Evolutionary conservation across 2,113 vertebrate species (phyloP).

Genomic region (Galemys pyrenaicus): DNA sequence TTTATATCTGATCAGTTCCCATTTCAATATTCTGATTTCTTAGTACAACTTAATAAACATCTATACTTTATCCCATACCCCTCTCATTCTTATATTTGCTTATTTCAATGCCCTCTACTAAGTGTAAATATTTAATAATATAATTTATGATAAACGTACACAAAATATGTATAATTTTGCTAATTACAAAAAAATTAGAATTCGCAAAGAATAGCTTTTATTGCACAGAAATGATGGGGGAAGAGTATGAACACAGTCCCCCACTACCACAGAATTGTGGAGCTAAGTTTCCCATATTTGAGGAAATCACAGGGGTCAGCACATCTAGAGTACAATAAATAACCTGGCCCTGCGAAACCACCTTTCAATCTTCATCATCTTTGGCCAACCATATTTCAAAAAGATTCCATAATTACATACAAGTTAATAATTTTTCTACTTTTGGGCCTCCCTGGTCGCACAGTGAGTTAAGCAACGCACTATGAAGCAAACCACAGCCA

Average conservation of each 20-base stretch:
- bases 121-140: not conserved
- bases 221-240: no score
- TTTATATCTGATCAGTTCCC: not conserved
- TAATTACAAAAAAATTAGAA: not conserved
- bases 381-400: not conserved
- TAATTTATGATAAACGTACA: slow-evolving; percentile 40
- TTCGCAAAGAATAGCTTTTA: slow-evolving; percentile 21
- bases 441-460: no score
- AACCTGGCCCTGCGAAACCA: no score
- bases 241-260: no score
- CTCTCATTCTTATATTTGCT: not conserved
- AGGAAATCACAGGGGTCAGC: no score
- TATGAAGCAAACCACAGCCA: no score
- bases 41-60: not conserved
- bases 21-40: slow-evolving; percentile 22
- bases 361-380: not conserved
- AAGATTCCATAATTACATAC: not conserved
- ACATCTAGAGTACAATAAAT: no score
- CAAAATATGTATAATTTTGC: not conserved
- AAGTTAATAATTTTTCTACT: not conserved
- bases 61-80: not conserved
- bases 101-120: not conserved
- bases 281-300: no score
- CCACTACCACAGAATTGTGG: no score
- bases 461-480: no score